phyloP scores from a whole-genome alignment of 2,888 invertebrate genomes.

The Ferdinandea cuprea region DNA sequence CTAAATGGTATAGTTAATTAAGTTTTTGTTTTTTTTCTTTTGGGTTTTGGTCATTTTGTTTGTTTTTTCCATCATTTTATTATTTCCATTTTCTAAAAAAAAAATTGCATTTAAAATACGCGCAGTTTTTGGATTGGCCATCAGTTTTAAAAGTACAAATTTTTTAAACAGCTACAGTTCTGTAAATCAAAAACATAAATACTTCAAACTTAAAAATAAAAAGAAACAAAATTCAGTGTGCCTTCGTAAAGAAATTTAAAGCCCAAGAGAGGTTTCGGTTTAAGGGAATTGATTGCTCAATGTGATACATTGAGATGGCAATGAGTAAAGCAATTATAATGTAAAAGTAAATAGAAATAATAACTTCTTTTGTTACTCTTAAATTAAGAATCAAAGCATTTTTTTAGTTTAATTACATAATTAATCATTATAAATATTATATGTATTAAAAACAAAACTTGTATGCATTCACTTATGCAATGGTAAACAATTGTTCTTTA shows the following conservation, averaged over 20 bases:
- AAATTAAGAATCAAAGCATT: background rate
- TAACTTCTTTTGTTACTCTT: background rate
- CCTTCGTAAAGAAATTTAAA: slow-evolving; percentile 21
- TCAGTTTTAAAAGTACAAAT: slow-evolving; percentile 55
- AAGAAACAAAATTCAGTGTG: slow-evolving; percentile 38
- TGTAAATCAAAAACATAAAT: background rate
- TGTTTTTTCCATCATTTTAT: too few species aligned
- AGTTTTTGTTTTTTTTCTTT: background rate
- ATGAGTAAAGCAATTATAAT: background rate
- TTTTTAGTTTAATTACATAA: background rate
- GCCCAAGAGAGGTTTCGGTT: background rate
- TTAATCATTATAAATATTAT: background rate
- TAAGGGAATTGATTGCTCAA: background rate
- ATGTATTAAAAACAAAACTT: background rate
- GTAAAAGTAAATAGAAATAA: background rate
- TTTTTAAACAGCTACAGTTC: slow-evolving; percentile 31
- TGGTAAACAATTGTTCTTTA: too few species aligned
- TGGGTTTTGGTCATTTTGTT: background rate
- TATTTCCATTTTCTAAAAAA: background rate
- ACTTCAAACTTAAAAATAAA: slow-evolving; percentile 4
- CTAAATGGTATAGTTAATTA: background rate
- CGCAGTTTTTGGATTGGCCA: slow-evolving; percentile 21
- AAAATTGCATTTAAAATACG: background rate
- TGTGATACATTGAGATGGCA: background rate
- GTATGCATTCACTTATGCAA: background rate